These are phyloP conservation scores for Trisateles emortualis DNA, from an alignment of 2,888 invertebrate genomes.

Conservation along the genomic window DNA sequence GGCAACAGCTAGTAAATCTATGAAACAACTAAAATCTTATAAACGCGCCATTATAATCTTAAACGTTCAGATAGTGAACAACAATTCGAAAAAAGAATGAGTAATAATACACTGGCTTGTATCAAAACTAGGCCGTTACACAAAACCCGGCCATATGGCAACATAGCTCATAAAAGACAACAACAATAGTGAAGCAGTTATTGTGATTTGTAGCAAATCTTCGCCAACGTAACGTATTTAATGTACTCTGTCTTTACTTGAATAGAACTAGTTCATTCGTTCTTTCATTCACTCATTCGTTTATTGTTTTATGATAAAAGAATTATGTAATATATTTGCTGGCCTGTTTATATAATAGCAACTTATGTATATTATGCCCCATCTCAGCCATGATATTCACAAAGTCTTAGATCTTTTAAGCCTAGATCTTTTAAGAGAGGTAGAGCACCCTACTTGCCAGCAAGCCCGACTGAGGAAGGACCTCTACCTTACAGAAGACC, in stretches of 20 bases:
- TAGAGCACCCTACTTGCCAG: no score
- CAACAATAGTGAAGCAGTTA: constrained; percentile 35
- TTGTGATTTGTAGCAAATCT: constrained; percentile 43
- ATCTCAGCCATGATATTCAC: no score
- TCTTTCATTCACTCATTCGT: constrained; percentile 22
- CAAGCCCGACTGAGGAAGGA: no score
- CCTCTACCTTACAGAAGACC: no score
- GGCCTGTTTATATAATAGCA: constrained; percentile 14
- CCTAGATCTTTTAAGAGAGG: no score
- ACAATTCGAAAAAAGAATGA: neutral
- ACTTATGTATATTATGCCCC: no score
- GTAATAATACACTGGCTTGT: constrained; percentile 4
- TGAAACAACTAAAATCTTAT: no score
- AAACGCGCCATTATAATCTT: no score
- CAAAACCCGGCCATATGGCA: constrained; percentile 27
- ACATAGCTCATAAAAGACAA: constrained; percentile 30
- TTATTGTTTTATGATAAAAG: constrained; percentile 2
- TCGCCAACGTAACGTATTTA: constrained; percentile 38
- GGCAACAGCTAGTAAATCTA: no score
- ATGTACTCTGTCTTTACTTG: constrained; percentile 29
- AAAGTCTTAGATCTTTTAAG: no score
- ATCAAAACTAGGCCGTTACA: constrained; percentile 4
- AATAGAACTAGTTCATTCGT: constrained; percentile 26
- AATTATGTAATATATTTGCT: constrained; percentile 1
- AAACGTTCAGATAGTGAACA: neutral